Evolutionary conservation across 2,888 invertebrate genomes (phyloP), one percentile per base, ranked within the genome.

Genomic region (Penaeus monodon): DNA sequence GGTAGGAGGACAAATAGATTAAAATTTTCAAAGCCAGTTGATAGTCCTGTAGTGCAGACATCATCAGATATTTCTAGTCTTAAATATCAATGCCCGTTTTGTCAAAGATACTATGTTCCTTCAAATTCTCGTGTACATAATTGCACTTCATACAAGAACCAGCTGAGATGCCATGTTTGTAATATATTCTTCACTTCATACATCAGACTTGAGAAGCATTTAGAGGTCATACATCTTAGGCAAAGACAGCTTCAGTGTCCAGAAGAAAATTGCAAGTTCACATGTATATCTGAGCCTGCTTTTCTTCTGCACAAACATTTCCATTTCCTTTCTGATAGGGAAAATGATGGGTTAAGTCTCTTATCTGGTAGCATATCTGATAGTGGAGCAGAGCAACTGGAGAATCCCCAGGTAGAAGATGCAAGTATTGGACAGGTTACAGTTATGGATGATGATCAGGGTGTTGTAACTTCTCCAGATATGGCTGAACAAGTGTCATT

Each of bases 111-210:
- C 65, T 88, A 88, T 70, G 83, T 74, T 64, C 85, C 85, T 22
- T 44, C 66, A 24, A 77, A 82, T 57, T 85, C 85, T 57, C 82
- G 79, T 49, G 74, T 88, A 14, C 88, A 88, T 65, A 73, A 77
- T 63, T 88, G 88, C 66, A 81, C 82, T 24, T 74, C 88, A 29
- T 88, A 88, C 29, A 85, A 85, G 33, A 88, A 88, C 27, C 82
- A 85, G 82, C 66, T 88, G 66, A 77, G 85, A 64, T 88, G 88
- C 78, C 77, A 65, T 10, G 24, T 77, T 1, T 88, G 88, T 79
- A 88, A 88, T 63, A 83, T 88, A 14, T 88, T 88, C 66, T 88
- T 85, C 27, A 85, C 88, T 0, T 85, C 88, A 20, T 79, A 85
- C 38, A 73, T 88, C 7, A 82, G 88, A 33, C 76, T 85, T 65